These are phyloP conservation scores for Heterocephalus glaber DNA, from an alignment of 2,113 vertebrate species.

Conservation along the genomic window DNA sequence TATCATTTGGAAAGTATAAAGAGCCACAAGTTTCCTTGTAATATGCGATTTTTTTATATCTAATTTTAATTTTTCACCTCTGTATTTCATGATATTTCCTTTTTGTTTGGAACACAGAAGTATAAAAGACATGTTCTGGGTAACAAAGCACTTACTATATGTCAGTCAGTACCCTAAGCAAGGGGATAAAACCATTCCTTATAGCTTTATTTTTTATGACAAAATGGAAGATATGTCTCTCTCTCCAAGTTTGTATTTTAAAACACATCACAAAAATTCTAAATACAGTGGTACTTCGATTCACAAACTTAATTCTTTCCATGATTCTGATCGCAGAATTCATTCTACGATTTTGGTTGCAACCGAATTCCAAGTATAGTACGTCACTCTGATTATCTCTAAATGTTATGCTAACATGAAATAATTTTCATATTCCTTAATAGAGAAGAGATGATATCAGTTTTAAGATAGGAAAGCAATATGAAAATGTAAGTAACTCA, in stretches of 20 bases:
- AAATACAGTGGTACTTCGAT: not conserved
- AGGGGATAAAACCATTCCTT: not conserved
- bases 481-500: slow-evolving; percentile 13
- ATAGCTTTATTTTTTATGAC: slow-evolving; percentile 37
- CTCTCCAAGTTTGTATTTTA: slow-evolving; percentile 36
- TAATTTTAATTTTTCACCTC: slow-evolving; percentile 44
- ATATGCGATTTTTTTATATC: slow-evolving; percentile 54
- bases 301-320: not conserved
- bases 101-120: slow-evolving; percentile 31
- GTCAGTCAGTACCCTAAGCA: not conserved
- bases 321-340: not conserved
- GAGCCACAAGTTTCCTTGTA: slow-evolving; percentile 31
- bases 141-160: slow-evolving; percentile 15
- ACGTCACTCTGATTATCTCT: not conserved
- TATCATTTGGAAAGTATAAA: slow-evolving; percentile 48
- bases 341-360: not conserved
- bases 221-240: not conserved
- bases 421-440: slow-evolving; percentile 42
- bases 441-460: not conserved
- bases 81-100: slow-evolving; percentile 55
- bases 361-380: not conserved
- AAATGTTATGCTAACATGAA: slow-evolving; percentile 33
- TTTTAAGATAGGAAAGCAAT: slow-evolving; percentile 50
- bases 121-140: slow-evolving; percentile 26
- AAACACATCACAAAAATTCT: not conserved